Evolutionary conservation across 2,113 vertebrate species (phyloP).

Genomic region (Nothobranchius furzeri): DNA sequence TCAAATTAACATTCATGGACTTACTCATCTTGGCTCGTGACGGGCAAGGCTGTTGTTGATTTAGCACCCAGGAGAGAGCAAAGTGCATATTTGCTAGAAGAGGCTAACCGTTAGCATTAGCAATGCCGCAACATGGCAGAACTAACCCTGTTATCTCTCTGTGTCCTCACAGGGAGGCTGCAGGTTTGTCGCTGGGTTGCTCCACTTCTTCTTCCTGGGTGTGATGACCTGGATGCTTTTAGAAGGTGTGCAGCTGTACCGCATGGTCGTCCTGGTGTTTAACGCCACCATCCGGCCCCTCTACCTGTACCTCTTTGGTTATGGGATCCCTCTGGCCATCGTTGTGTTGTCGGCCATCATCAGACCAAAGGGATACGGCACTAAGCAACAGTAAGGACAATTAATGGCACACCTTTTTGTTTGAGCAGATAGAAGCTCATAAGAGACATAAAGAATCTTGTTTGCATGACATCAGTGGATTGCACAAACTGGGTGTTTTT

Average conservation of each 20-base stretch:
- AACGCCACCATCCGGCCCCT: conserved; percentile 76
- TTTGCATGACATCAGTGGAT: conserved; percentile 9
- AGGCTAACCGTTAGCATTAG: no score
- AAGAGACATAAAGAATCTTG: not conserved
- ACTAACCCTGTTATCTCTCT: not conserved
- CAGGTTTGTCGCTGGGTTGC: conserved; percentile 80
- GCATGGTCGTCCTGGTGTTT: conserved; percentile 89
- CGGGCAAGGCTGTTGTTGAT: no score
- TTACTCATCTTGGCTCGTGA: no score
- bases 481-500: conserved; percentile 5
- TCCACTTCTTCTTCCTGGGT: conserved; percentile 86
- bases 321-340: conserved; percentile 79
- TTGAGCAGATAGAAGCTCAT: not conserved
- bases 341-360: conserved; percentile 77
- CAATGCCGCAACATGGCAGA: no score
- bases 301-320: conserved; percentile 79
- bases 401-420: not conserved
- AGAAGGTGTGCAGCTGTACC: conserved; percentile 88
- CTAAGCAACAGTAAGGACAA: conserved; percentile 63
- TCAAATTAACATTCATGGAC: no score
- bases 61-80: no score
- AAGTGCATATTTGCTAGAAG: no score
- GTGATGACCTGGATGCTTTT: conserved; percentile 90
- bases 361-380: conserved; percentile 76
- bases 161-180: conserved; percentile 75